Percentiles rank a stretch among this genome's conserved stretches.
Conservation (phyloP, 2,797 vertebrate species). For the Cuculus canorus region DNA sequence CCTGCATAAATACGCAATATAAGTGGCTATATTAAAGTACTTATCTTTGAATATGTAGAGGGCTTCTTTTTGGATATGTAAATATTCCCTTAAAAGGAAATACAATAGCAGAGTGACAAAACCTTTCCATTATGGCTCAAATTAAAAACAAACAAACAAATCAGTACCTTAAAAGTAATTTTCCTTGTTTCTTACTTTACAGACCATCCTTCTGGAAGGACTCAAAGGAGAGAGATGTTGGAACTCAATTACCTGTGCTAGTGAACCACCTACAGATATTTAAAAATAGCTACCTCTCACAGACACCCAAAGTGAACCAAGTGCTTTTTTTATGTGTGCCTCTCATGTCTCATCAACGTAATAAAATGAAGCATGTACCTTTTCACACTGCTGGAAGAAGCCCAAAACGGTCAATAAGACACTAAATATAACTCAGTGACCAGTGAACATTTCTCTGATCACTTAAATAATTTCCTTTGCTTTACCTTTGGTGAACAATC, state of each 20-base stretch:
- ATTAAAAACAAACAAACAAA: conserved; percentile 14
- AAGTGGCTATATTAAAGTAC: conserved; percentile 63
- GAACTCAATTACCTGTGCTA: conserved; percentile 71
- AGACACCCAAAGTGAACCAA: conserved; percentile 54
- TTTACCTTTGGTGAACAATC: not conserved
- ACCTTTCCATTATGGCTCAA: conserved; percentile 40
- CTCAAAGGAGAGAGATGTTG: conserved; percentile 60
- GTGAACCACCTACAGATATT: conserved; percentile 69
- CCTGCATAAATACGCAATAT: conserved; percentile 58
- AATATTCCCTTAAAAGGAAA: conserved; percentile 76
- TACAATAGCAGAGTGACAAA: conserved; percentile 61
- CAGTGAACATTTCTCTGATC: not conserved
- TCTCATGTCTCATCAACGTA: conserved; percentile 57
- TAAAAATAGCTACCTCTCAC: conserved; percentile 63
- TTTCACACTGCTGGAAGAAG: conserved; percentile 35
- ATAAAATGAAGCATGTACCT: conserved; percentile 25
- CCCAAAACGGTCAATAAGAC: conserved; percentile 24
- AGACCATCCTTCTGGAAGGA: conserved; percentile 32
- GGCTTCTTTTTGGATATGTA: conserved; percentile 67
- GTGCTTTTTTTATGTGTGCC: conserved; percentile 41
- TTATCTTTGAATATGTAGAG: conserved; percentile 60
- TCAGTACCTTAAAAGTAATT: conserved; percentile 58
- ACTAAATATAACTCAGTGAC: not conserved
- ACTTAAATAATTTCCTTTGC: not conserved
- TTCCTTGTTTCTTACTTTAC: conserved; percentile 33